Conservation (phyloP, 2,888 invertebrate species). For the Salpingus planirostris region DNA sequence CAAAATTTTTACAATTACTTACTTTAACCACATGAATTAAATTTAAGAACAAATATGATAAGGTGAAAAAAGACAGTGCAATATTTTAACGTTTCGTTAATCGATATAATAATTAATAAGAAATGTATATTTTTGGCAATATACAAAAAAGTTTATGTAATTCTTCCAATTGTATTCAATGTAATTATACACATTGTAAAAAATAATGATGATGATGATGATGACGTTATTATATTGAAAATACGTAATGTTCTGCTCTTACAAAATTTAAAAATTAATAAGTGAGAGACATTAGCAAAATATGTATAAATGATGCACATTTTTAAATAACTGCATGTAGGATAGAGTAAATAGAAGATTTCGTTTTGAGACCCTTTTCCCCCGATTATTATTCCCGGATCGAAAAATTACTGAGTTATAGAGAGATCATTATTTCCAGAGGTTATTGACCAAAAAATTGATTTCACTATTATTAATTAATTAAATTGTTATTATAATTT, state of each 20-base stretch:
- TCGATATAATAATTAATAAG: slow-evolving; percentile 12
- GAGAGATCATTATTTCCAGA: too few species aligned
- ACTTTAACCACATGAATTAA: too few species aligned
- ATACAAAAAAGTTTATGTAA: slow-evolving; percentile 31
- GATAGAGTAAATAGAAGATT: too few species aligned
- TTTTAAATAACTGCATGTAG: slow-evolving; percentile 41
- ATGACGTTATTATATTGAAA: too few species aligned
- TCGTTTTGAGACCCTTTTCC: too few species aligned
- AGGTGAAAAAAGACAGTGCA: slow-evolving; percentile 29
- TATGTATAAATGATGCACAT: slow-evolving; percentile 38
- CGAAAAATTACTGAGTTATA: too few species aligned
- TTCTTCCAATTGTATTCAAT: slow-evolving; percentile 38
- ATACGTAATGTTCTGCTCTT: slow-evolving; percentile 33
- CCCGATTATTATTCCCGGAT: too few species aligned
- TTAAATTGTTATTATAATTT: slow-evolving; percentile 22
- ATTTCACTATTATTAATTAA: slow-evolving; percentile 6
- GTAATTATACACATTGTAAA: slow-evolving; percentile 37
- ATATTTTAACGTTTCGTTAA: slow-evolving; percentile 31
- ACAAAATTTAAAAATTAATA: slow-evolving; percentile 10
- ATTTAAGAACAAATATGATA: too few species aligned
- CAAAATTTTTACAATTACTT: too few species aligned
- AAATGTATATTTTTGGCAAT: slow-evolving; percentile 35
- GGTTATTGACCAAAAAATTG: too few species aligned
- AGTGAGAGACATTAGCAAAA: slow-evolving; percentile 30
- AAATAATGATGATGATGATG: too few species aligned